Conservation (phyloP, 2,113 vertebrate species). For the Microcebus lehilahytsara region DNA sequence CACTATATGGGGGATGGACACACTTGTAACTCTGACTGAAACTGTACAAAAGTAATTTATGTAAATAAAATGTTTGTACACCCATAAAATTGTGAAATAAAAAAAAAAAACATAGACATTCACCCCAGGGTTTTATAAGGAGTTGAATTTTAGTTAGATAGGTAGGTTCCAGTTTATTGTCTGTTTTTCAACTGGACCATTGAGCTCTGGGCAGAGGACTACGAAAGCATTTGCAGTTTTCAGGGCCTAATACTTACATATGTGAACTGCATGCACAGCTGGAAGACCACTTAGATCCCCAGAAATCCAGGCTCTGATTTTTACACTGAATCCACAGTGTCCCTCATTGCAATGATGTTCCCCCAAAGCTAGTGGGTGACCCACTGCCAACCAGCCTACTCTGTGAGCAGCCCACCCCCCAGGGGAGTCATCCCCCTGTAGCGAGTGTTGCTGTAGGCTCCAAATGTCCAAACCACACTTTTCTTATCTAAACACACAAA, state of each 20-base stretch:
- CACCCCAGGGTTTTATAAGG: background rate
- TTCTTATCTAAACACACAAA: background rate
- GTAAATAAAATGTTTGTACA: too few species aligned
- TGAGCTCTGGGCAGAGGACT: background rate
- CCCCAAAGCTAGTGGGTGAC: background rate
- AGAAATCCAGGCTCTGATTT: background rate
- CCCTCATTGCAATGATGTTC: background rate
- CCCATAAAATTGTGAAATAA: too few species aligned
- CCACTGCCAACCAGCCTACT: background rate
- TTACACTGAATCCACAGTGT: background rate
- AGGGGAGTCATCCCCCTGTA: background rate
- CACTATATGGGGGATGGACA: too few species aligned
- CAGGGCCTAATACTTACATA: background rate
- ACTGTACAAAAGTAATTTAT: too few species aligned
- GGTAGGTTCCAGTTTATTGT: background rate
- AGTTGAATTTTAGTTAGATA: background rate
- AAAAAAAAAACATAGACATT: background rate
- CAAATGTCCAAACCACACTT: background rate
- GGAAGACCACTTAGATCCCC: background rate
- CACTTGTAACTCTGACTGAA: too few species aligned
- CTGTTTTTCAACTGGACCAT: background rate
- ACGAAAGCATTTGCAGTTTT: background rate
- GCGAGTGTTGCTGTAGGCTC: background rate
- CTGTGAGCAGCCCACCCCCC: background rate
- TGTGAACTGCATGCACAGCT: background rate